Evolutionary conservation across 2,888 invertebrate species (phyloP).

Genomic region (Agrochola macilenta): DNA sequence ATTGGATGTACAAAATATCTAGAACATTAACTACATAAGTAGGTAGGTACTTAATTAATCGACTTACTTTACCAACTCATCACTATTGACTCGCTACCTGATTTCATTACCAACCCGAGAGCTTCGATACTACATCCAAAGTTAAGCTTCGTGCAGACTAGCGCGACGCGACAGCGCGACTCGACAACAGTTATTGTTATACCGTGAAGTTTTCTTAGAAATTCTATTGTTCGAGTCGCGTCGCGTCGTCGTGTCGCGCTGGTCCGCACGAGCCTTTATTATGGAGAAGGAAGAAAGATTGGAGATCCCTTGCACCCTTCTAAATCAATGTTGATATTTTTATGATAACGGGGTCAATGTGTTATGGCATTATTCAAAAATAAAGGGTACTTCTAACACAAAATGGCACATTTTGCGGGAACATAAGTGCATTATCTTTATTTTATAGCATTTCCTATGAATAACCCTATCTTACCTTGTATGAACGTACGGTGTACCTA

Average conservation of each 20-base stretch:
- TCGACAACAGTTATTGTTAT: no score
- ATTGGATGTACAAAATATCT: not conserved
- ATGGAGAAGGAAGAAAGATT: not conserved
- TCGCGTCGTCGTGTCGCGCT: no score
- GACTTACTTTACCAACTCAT: not conserved
- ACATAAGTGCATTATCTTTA: slow-evolving; percentile 34
- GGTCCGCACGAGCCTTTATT: no score
- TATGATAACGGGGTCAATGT: slow-evolving; percentile 4
- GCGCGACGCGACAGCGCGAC: no score
- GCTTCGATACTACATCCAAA: not conserved
- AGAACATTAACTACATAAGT: not conserved
- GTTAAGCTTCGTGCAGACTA: no score
- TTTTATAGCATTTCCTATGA: slow-evolving; percentile 31
- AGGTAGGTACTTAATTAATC: not conserved
- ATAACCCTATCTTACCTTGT: not conserved
- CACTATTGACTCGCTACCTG: not conserved
- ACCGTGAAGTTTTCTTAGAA: no score
- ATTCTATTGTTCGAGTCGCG: no score
- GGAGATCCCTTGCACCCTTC: not conserved
- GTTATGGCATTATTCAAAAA: slow-evolving; percentile 15
- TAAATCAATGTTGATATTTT: slow-evolving; percentile 10
- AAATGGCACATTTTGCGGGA: slow-evolving; percentile 15
- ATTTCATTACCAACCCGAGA: not conserved
- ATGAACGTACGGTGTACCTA: not conserved
- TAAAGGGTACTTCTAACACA: slow-evolving; percentile 5